Evolutionary conservation across 2,113 vertebrate genomes (phyloP), one percentile per base, ranked within the genome.

Genomic region (Neotragus pygmaeus): DNA sequence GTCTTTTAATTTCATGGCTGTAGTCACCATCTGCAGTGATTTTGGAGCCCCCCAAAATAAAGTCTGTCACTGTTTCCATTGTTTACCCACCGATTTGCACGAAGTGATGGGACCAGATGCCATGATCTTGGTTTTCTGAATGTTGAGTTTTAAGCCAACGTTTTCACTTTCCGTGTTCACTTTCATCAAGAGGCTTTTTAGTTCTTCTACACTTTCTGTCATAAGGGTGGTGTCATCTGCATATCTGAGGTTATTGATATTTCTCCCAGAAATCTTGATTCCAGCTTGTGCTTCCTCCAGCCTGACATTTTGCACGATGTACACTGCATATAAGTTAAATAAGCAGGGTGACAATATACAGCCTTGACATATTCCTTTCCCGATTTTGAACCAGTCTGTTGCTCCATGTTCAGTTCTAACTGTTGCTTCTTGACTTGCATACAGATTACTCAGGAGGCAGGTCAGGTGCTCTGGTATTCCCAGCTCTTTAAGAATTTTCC

Each of bases 291-390:
- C n/a, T 70, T 36, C 64, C n/a, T 70, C 64, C 64, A 70, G n/a
- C n/a, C 64, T 0, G 0, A 19, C 19, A 70, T 70, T 70, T 70
- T 21, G n/a, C n/a, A 70, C 0, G 4, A 36, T 70, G 64, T 36
- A 70, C n/a, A 23, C 19, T 70, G 19, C 19, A 36, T 36, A 21
- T 36, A 70, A 70, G 64, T 70, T 70, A 70, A 70, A 70, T 36
- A 70, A 36, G 19, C n/a, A 70, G n/a, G n/a, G 64, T 36, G n/a
- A 70, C n/a, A 70, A 21, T 21, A 70, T 36, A 70, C 9, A 70
- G n/a, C n/a, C 17, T 2, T 70, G n/a, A 36, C n/a, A 36, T 36
- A 66, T 36, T 70, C 64, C 64, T 70, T 70, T 70, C 17, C 64
- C 0, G 2, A 70, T 70, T 70, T 36, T 21, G 64, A 70, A 70